Base-by-base conservation (phyloP, 2,797 vertebrate genomes). In the Aratinga solstitialis region DNA sequence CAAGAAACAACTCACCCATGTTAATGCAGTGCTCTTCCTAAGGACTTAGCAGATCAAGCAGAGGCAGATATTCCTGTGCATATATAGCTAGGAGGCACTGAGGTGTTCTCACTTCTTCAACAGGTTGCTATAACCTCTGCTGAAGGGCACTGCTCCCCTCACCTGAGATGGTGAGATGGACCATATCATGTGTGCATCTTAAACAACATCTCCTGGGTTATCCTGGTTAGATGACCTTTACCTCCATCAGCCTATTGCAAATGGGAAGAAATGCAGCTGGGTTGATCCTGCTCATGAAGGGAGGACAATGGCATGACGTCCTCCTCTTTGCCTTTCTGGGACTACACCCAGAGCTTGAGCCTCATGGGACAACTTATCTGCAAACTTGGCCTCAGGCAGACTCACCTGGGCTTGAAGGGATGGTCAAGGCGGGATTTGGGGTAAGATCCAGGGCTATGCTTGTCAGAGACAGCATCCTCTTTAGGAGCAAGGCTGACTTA, bases 181-280 rank as follows among this genome's bases (percentile, higher is more conserved):
- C 34, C 1, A 0, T 24, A 47, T 38, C 2, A 0, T 6, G 4
- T 26, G 27, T 59, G n/a, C 27, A 38, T 30, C 77, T 73, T 69
- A 79, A 84, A 34, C 50, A 51, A 3, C 12, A 4, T 22, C 36
- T 77, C 48, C 56, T 56, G 71, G 11, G 29, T 42, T 71, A 12
- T n/a, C 11, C 29, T 30, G 61, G 4, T 40, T 86, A 79, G 30
- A 23, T 48, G 40, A 29, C 22, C 26, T 86, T 80, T 24, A 29
- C 36, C 48, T 56, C 1, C 2, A 8, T 45, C 61, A 65, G 18
- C n/a, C 50, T 38, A 24, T 65, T 58, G 43, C 15, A 88, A 65
- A 48, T 3, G 62, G 32, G 7, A 61, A 59, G 54, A 83, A 77
- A 86, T 36, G 34, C 47, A 54, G 13, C 47, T 67, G 38, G n/a